phyloP scores from a whole-genome alignment of 2,888 invertebrate species.

The Leucophora obtusa region DNA sequence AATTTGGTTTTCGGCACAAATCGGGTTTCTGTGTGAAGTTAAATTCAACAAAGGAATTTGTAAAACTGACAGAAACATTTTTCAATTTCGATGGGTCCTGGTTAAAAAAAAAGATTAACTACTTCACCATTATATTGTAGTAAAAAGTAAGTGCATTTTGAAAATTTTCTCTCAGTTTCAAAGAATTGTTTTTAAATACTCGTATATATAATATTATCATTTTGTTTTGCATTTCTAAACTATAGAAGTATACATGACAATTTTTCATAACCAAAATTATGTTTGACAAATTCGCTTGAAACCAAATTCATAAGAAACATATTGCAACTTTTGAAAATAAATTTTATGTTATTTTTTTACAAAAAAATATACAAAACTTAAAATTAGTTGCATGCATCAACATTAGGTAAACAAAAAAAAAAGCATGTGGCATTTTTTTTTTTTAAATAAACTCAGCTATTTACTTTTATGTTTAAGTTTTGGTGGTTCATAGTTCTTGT shows the following conservation, averaged over 20 bases:
- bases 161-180: too few species aligned
- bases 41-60: too few species aligned
- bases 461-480: slow-evolving; percentile 4
- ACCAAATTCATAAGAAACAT: slow-evolving; percentile 1
- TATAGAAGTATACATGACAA: neutral
- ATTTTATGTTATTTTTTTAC: slow-evolving; percentile 11
- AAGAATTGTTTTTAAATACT: too few species aligned
- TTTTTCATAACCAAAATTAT: neutral
- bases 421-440: slow-evolving; percentile 1
- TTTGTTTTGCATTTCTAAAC: too few species aligned
- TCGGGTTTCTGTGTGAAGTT: too few species aligned
- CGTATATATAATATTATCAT: neutral
- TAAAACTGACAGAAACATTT: too few species aligned
- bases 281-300: neutral
- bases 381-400: slow-evolving; percentile 24
- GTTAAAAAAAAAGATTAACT: too few species aligned
- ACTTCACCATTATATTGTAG: neutral
- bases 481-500: slow-evolving; percentile 7
- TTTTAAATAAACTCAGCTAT: neutral
- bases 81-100: too few species aligned
- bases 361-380: neutral
- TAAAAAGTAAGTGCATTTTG: neutral
- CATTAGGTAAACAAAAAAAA: slow-evolving; percentile 18
- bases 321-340: slow-evolving; percentile 35
- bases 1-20: too few species aligned